Evolutionary conservation across 2,888 invertebrate species (phyloP).

Genomic region (Drosophila nr. fundita): DNA sequence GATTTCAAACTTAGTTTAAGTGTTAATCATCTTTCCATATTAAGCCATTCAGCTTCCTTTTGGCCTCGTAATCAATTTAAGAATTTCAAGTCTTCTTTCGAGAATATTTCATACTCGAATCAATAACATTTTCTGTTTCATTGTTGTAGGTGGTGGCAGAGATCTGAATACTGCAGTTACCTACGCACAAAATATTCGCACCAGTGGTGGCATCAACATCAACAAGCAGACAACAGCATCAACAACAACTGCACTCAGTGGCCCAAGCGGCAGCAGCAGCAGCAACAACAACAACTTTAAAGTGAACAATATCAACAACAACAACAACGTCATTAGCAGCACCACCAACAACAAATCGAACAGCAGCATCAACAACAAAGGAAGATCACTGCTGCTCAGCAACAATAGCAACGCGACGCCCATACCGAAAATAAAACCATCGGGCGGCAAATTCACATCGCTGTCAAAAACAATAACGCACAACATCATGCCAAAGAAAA

Average conservation of each 20-base stretch:
- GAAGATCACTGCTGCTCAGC: conserved; percentile 35
- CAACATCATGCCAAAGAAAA: conserved; percentile 75
- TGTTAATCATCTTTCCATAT: not conserved
- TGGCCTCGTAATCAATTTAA: not conserved
- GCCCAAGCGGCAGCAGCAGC: conserved; percentile 21
- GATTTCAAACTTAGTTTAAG: not conserved
- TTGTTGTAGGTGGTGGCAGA: conserved; percentile 91
- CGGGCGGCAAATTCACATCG: conserved; percentile 57
- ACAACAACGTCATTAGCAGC: conserved; percentile 17
- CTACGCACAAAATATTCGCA: conserved; percentile 86
- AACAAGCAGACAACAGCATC: conserved; percentile 44
- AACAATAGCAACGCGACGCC: conserved; percentile 68
- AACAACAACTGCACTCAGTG: conserved; percentile 7
- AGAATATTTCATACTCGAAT: not conserved
- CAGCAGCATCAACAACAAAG: conserved; percentile 39
- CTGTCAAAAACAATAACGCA: conserved; percentile 57
- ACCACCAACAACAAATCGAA: conserved; percentile 60
- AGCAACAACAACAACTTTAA: conserved; percentile 73
- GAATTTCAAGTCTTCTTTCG: not conserved
- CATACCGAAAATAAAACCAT: conserved; percentile 47
- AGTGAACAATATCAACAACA: conserved; percentile 45
- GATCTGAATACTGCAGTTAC: conserved; percentile 93
- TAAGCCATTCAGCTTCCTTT: not conserved
- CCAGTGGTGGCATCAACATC: conserved; percentile 78
- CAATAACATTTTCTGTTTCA: not conserved